Percentiles rank a stretch among this genome's conserved stretches.
These are phyloP conservation scores for Hylaeus volcanicus DNA, from an alignment of 1,140 invertebrate species.

Conservation along the genomic window DNA sequence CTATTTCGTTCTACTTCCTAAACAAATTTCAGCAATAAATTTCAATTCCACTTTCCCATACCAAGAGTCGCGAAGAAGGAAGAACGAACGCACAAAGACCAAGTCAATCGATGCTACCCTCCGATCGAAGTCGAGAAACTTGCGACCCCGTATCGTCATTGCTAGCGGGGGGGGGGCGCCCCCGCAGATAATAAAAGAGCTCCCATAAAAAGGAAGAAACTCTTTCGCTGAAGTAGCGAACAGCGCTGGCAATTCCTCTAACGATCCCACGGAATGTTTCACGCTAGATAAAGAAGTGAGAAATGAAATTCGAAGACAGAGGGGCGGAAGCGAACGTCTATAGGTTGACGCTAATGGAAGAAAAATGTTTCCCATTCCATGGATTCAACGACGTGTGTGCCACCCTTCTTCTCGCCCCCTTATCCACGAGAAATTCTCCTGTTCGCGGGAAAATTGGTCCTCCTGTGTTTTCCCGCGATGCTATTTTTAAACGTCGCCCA, in stretches of 20 bases:
- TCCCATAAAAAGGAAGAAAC: neutral
- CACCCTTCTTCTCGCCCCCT: neutral
- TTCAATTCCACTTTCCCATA: too few relatives aligned
- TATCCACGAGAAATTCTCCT: neutral
- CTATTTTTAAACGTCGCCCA: conserved; percentile 8
- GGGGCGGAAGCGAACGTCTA: neutral
- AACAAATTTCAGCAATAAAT: too few relatives aligned
- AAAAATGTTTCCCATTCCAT: neutral
- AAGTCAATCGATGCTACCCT: too few relatives aligned
- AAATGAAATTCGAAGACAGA: conserved; percentile 14
- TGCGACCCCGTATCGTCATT: neutral
- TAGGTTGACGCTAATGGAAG: conserved; percentile 8
- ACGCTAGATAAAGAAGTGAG: conserved; percentile 18
- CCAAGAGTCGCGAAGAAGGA: too few relatives aligned
- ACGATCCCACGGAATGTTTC: conserved; percentile 2
- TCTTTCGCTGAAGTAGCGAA: neutral
- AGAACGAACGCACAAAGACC: too few relatives aligned
- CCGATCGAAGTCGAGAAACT: too few relatives aligned
- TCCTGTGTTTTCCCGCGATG: neutral
- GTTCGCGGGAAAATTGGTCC: neutral
- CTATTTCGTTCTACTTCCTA: too few relatives aligned
- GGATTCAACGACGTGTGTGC: neutral
- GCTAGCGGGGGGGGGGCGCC: neutral
- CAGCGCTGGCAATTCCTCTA: neutral
- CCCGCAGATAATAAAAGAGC: neutral